phyloP scores from a whole-genome alignment of 2,888 invertebrate genomes.

The Neocrepidodera transversa region DNA sequence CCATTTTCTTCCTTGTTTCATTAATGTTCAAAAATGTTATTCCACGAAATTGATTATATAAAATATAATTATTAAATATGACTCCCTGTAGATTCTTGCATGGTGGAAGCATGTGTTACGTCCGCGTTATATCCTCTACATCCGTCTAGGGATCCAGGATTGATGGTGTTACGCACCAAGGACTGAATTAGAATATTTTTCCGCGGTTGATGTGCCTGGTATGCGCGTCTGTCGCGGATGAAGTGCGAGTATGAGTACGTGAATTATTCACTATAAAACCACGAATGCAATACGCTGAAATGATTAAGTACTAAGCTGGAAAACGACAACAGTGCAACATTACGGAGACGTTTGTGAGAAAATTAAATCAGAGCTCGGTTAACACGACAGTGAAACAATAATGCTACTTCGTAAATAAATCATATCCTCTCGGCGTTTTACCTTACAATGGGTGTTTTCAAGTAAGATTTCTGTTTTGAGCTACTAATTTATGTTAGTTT shows the following conservation, averaged over 20 bases:
- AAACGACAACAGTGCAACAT: conserved; percentile 20
- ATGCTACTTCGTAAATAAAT: conserved; percentile 21
- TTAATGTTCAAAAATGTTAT: no score
- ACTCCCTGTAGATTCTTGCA: neutral
- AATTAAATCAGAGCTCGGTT: conserved; percentile 25
- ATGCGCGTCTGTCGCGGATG: neutral
- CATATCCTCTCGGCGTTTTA: conserved; percentile 18
- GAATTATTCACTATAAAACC: conserved; percentile 19
- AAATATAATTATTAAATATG: no score
- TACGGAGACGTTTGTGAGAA: conserved; percentile 18
- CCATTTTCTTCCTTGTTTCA: no score
- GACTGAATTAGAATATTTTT: conserved; percentile 26
- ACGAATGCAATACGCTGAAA: conserved; percentile 26
- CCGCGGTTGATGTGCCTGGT: conserved; percentile 9
- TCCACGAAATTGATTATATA: no score
- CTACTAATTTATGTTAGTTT: conserved; percentile 26
- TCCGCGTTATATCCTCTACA: conserved; percentile 7
- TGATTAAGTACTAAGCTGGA: conserved; percentile 21
- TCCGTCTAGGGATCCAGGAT: conserved; percentile 23
- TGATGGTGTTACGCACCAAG: conserved; percentile 23
- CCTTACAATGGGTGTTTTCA: conserved; percentile 17
- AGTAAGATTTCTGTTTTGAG: conserved; percentile 12
- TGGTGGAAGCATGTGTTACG: conserved; percentile 4
- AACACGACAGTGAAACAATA: conserved; percentile 24
- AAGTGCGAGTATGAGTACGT: conserved; percentile 16